Evolutionary conservation across 2,113 vertebrate species (phyloP), one percentile per base, ranked within the genome.

Genomic region (Ascaphus truei): DNA sequence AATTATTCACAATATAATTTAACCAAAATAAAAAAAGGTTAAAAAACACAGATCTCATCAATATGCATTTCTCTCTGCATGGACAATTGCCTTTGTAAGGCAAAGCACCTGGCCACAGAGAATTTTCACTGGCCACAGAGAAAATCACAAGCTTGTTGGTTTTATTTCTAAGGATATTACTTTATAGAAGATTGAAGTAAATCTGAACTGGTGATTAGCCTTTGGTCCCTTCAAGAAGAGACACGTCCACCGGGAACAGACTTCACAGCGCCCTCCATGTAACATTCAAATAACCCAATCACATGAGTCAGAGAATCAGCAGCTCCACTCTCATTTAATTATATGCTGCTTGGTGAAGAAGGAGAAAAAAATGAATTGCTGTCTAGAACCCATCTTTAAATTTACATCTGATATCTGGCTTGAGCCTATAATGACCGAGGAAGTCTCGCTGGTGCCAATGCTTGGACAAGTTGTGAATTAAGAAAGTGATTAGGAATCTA

Each of bases 131-230:
- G 45, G 22, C 27, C 48, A 39, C 36, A 30, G 33, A 53, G 48
- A 53, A 53, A 18, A 65, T 53, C 5, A 11, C 1, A 10, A 45
- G 27, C 30, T 33, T 62, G 43, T 50, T 25, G 29, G 33, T 31
- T 31, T 39, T 16, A 39, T 39, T 65, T 47, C 52, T 52, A 65
- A 52, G 48, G 30, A 53, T 53, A 65, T 52, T 52, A 34, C 47
- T 53, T 48, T 47, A 31, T 16, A 27, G 34, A 55, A 55, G 63
- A 66, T 26, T 55, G 63, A 51, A 51, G 33, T n/a, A n/a, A n/a
- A n/a, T n/a, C n/a, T n/a, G n/a, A n/a, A n/a, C 31, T 27, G 55
- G 16, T 59, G 22, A 69, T 69, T 69, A 59, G 25, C 30, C 59
- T 59, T 58, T 26, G n/a, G 41, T 30, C 23, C 48, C 41, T 59